These are phyloP conservation scores for Eupithecia dodoneata DNA, from an alignment of 2,888 invertebrate genomes.

Conservation along the genomic window DNA sequence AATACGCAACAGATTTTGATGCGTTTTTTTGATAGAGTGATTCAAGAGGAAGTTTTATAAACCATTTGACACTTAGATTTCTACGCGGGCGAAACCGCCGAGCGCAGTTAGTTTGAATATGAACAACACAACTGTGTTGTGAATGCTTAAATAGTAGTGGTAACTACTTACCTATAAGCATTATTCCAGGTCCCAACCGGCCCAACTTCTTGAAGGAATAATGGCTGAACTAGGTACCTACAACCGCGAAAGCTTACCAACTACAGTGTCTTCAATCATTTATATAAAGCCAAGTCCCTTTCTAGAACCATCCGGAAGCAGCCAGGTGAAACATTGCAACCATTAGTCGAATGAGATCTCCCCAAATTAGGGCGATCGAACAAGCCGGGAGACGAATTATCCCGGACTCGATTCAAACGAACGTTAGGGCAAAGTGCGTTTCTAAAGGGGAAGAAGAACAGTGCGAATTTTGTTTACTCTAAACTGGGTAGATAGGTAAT, in stretches of 20 bases:
- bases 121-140: too few species aligned
- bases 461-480: neutral
- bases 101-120: too few species aligned
- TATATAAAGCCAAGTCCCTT: slow-evolving; percentile 15
- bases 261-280: slow-evolving; percentile 12
- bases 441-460: slow-evolving; percentile 20
- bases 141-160: too few species aligned
- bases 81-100: too few species aligned
- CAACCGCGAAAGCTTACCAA: neutral
- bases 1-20: too few species aligned
- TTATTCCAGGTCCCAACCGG: neutral
- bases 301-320: slow-evolving; percentile 52
- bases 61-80: too few species aligned
- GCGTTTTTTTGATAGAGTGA: too few species aligned
- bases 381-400: slow-evolving; percentile 69
- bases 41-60: too few species aligned
- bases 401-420: slow-evolving; percentile 57
- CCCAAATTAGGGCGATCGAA: slow-evolving; percentile 72
- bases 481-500: neutral
- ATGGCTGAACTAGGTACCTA: neutral
- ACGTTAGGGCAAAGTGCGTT: slow-evolving; percentile 56
- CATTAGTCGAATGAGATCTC: slow-evolving; percentile 69
- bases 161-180: too few species aligned
- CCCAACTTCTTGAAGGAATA: neutral
- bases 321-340: slow-evolving; percentile 72